Percentiles rank a stretch among this genome's conserved stretches.
Evolutionary conservation across 2,797 vertebrate species (phyloP).

Genomic region (Ptychadena robeensis): DNA sequence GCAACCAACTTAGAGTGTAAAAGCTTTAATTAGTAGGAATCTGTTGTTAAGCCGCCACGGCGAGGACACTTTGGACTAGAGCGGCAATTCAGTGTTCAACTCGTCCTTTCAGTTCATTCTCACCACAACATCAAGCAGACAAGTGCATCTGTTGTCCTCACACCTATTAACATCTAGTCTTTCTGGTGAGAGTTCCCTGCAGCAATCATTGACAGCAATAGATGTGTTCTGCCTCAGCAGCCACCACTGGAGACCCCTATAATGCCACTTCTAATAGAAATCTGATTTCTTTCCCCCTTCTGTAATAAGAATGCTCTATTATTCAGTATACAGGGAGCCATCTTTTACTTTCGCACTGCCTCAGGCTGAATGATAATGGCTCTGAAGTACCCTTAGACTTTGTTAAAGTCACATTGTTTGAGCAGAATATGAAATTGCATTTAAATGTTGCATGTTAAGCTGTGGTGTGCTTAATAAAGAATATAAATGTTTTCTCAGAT

Average conservation of each 20-base stretch:
- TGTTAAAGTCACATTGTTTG: slow-evolving; percentile 11
- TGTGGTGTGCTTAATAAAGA: not conserved
- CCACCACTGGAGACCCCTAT: slow-evolving; percentile 12
- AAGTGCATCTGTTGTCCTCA: slow-evolving; percentile 65
- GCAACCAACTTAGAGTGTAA: slow-evolving; percentile 19
- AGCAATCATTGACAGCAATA: slow-evolving; percentile 45
- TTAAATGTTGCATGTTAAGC: not conserved
- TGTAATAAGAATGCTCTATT: slow-evolving; percentile 19
- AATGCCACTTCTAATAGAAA: slow-evolving; percentile 37
- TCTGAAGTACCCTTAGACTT: slow-evolving; percentile 10
- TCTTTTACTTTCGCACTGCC: slow-evolving; percentile 19
- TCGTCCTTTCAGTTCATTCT: slow-evolving; percentile 66
- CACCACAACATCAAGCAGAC: slow-evolving; percentile 66
- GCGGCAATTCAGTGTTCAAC: slow-evolving; percentile 56
- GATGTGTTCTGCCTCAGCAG: slow-evolving; percentile 47
- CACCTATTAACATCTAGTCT: slow-evolving; percentile 69
- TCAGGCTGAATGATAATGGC: slow-evolving; percentile 14
- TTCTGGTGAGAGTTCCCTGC: slow-evolving; percentile 59
- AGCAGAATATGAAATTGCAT: slow-evolving; percentile 12
- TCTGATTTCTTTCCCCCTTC: not conserved
- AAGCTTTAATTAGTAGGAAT: slow-evolving; percentile 27
- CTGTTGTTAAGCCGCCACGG: not conserved
- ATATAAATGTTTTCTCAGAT: not conserved
- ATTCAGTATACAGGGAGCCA: slow-evolving; percentile 2
- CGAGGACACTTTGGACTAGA: slow-evolving; percentile 45